phyloP scores from a whole-genome alignment of 23 tunicate genomes.

The Clavelina lepadiformis region DNA sequence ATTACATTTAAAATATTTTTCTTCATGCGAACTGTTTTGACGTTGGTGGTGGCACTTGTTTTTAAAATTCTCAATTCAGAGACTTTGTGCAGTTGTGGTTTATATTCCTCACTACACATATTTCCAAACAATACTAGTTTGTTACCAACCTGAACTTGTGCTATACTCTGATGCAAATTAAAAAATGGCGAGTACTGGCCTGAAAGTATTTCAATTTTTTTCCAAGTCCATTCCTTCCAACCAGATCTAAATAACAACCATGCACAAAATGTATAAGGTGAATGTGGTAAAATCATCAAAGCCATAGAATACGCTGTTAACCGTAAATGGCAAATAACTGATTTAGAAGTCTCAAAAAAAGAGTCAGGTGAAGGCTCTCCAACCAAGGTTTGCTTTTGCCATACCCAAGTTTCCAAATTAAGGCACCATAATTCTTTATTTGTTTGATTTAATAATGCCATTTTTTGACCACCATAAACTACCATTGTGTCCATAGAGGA shows the following conservation, averaged over 20 bases:
- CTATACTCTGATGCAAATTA: neutral
- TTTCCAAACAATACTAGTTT: conserved; percentile 17
- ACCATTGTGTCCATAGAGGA: conserved; percentile 38
- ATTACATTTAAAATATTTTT: too few relatives aligned
- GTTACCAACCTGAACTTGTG: conserved; percentile 2
- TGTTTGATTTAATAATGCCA: neutral
- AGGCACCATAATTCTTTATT: conserved; percentile 55
- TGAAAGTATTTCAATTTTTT: too few relatives aligned
- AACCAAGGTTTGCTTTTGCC: conserved; percentile 59
- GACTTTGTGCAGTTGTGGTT: neutral
- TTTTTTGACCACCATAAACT: conserved; percentile 44
- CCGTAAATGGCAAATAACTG: too few relatives aligned
- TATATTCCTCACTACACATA: conserved; percentile 5
- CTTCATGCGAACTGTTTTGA: too few relatives aligned
- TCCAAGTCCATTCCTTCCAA: too few relatives aligned
- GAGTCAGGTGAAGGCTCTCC: conserved; percentile 12
- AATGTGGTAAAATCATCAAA: too few relatives aligned
- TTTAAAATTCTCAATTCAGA: too few relatives aligned
- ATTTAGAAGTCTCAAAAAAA: conserved; percentile 7
- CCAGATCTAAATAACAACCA: too few relatives aligned
- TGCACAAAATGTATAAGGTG: too few relatives aligned
- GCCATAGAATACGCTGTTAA: too few relatives aligned
- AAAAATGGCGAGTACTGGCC: too few relatives aligned
- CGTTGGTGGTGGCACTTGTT: too few relatives aligned
- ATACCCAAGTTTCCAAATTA: conserved; percentile 29